phyloP scores from a whole-genome alignment of 2,888 invertebrate genomes.

The Cataglyphis cursor region DNA sequence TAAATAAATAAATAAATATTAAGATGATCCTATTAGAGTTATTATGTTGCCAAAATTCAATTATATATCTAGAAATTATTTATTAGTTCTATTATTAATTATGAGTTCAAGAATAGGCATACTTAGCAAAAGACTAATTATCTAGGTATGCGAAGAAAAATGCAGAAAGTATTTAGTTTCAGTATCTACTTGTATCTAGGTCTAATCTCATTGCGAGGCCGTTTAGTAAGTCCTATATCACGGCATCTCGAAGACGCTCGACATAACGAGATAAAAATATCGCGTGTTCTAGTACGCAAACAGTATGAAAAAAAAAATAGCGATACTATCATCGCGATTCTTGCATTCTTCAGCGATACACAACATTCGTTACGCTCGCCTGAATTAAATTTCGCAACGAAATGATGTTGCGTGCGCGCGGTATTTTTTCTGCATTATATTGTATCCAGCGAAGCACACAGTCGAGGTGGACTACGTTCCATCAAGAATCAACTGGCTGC shows the following conservation, averaged over 20 bases:
- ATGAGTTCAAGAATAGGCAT: background rate
- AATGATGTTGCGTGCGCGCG: conserved; percentile 52
- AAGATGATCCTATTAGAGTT: background rate
- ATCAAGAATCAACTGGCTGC: conserved; percentile 4
- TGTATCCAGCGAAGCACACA: background rate
- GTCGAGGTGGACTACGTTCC: background rate
- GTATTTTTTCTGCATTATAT: conserved; percentile 49
- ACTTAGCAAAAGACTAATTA: conserved; percentile 10
- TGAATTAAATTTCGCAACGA: conserved; percentile 65
- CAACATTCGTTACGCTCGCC: conserved; percentile 37
- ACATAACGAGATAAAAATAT: conserved; percentile 31
- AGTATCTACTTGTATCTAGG: conserved; percentile 12
- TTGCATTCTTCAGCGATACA: conserved; percentile 8
- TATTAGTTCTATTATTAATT: no score
- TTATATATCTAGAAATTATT: background rate
- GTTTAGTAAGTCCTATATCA: background rate
- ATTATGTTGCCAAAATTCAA: background rate
- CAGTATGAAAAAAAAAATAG: background rate
- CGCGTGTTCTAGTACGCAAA: background rate
- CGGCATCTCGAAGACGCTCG: conserved; percentile 4
- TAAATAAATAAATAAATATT: background rate
- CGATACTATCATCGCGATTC: conserved; percentile 5
- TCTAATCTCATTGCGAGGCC: background rate
- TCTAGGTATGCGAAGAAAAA: background rate
- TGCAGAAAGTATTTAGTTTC: conserved; percentile 1